Base-by-base conservation (phyloP, 2,113 vertebrate genomes). In the Nothoprocta pentlandii region DNA sequence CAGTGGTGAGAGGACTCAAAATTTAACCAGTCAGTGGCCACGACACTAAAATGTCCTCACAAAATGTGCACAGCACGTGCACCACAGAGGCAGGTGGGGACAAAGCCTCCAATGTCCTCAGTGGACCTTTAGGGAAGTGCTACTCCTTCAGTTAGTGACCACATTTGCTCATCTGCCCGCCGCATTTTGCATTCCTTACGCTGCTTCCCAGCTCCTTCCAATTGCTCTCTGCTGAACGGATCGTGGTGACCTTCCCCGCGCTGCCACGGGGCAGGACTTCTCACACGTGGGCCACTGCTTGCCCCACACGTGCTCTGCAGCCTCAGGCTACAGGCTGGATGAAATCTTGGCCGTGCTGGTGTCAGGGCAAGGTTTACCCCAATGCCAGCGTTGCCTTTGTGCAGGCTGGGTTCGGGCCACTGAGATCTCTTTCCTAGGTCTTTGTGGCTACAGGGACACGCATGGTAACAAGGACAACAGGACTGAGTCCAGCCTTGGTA, bases 181-280 rank as follows among this genome's bases (percentile, higher is more conserved):
- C 15, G 20, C 10, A 9, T 69, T 83, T 13, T 58, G 30, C 54
- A 34, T 54, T 44, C 53, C 67, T 51, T 47, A 13, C 0, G 0
- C 30, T 36, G n/a, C 47, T 82, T 76, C 3, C 47, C 53, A 89
- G 58, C 39, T 79, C 15, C 89, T 41, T 14, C n/a, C 39, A 5
- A 42, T 21, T 36, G 28, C 17, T 36, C 34, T 78, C 86, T 62
- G n/a, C 56, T 68, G 59, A 86, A 84, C 6, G 26, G 47, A 68
- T 9, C 42, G 46, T 80, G 51, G n/a, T 22, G 51, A 70, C 92
- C 62, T 86, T 78, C 62, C 68, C 13, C 56, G 25, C 47, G 25
- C 14, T 3, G 16, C 1, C 1, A 70, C 0, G 3, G 69, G 0
- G 4, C 1, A 2, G 32, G 10, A 66, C 28, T 23, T 23, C 26